Evolutionary conservation across 2,797 vertebrate species (phyloP), one percentile per base, ranked within the genome.

Genomic region (Neoniphon sammara): DNA sequence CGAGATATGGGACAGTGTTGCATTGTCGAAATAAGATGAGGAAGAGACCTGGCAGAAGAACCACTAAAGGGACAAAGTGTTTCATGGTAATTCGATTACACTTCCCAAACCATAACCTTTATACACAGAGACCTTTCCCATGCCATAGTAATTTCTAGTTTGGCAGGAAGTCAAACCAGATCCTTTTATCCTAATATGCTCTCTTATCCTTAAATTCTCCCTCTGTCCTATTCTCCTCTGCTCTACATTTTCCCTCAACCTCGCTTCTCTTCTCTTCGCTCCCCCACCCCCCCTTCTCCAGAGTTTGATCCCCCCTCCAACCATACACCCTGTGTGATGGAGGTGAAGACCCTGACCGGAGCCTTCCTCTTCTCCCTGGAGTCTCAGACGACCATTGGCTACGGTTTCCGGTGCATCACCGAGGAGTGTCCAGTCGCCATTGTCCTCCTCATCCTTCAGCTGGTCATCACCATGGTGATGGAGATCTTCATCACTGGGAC

Each of bases 401-500:
- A 99, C 0, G 97, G 98, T 69, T 98, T 97, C 89, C 96, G 97
- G 36, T 99, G 97, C 88, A 98, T 99, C 92, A 98, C 97, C 0
- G 98, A 99, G 83, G 97, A 99, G 81, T 99, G 97, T 8, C 97
- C 98, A 0, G 87, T 94, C 1, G 97, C 97, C 78, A 97, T 99
- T 7, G 92, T 98, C 67, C 95, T 98, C 47, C 97, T 99, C 50
- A 98, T 99, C 56, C 76, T 95, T 21, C 98, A 99, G 88, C 94
- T 98, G 11, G 96, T 99, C 77, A 93, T 99, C 80, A 99, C 97
- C 80, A 99, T 97, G 95, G 95, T 99, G 89, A 92, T 98, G 94
- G 97, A 99, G 88, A 97, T 99, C 90, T 99, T 99, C 92, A 97
- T 99, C 93, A 99, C 97, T 0, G 98, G 98, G 12, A 99, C 97